Evolutionary conservation across 64 coral and sea anemone species (phyloP).

Genomic region (Actinia tenebrosa): DNA sequence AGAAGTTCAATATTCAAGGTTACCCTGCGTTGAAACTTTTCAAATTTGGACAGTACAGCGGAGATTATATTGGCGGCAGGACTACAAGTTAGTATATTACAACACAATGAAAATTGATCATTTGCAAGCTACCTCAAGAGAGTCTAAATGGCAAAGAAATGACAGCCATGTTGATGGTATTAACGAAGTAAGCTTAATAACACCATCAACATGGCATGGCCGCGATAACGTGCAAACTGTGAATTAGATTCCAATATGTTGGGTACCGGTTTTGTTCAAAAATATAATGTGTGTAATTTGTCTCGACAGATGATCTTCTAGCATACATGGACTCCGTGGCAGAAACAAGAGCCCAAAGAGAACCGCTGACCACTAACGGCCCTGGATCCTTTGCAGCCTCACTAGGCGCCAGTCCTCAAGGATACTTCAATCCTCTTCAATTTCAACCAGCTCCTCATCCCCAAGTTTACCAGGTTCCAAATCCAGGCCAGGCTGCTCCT

Average conservation of each 20-base stretch:
- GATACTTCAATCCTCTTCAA: slow-evolving; percentile 9
- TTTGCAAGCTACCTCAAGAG: background rate
- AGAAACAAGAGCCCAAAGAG: slow-evolving; percentile 33
- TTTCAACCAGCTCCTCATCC: slow-evolving; percentile 34
- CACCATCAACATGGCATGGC: too few species aligned
- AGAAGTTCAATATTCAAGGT: slow-evolving; percentile 71
- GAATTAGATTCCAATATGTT: too few species aligned
- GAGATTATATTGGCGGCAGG: slow-evolving; percentile 76
- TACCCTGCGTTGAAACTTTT: slow-evolving; percentile 77
- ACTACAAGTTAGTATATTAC: slow-evolving; percentile 35
- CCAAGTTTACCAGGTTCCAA: slow-evolving; percentile 28
- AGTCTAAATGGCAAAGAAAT: too few species aligned
- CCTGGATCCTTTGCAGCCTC: slow-evolving; percentile 30
- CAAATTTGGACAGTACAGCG: slow-evolving; percentile 67
- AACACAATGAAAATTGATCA: background rate
- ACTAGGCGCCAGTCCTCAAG: slow-evolving; percentile 40
- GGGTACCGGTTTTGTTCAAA: too few species aligned
- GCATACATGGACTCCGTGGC: slow-evolving; percentile 78
- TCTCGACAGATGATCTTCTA: slow-evolving; percentile 47
- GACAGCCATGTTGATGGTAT: background rate
- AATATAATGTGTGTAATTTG: background rate
- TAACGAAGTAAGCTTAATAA: background rate
- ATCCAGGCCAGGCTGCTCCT: background rate
- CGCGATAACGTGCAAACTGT: too few species aligned
- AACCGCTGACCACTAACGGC: slow-evolving; percentile 34